These are phyloP conservation scores for Hypsibius dujardini DNA, from an alignment of 1,140 invertebrate species.

Conservation along the genomic window DNA sequence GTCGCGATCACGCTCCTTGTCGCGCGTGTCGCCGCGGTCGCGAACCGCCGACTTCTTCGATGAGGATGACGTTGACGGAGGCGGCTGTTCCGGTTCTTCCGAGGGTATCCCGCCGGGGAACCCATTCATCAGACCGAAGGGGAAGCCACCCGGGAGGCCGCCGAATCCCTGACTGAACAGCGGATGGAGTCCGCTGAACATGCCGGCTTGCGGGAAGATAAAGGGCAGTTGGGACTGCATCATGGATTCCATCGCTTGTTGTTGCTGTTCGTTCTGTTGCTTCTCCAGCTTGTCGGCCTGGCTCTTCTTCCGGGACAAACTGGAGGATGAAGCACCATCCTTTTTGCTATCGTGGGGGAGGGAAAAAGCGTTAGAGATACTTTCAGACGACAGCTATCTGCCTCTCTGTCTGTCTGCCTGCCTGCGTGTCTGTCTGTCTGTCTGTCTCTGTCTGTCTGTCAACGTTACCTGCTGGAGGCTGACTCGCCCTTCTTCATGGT, in stretches of 20 bases:
- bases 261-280: background rate
- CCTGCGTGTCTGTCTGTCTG: too few relatives aligned
- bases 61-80: background rate
- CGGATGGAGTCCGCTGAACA: background rate
- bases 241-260: background rate
- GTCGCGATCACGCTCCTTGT: background rate
- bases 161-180: background rate
- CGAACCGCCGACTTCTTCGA: background rate
- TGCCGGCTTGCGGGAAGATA: slow-evolving; percentile 14
- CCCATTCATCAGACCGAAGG: slow-evolving; percentile 1
- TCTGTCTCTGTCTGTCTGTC: too few relatives aligned
- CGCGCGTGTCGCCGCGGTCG: background rate
- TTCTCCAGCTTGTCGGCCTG: background rate
- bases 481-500: background rate
- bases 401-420: too few relatives aligned
- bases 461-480: background rate
- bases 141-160: slow-evolving; percentile 10
- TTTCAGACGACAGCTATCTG: too few relatives aligned
- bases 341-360: too few relatives aligned
- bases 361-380: too few relatives aligned
- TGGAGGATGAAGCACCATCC: background rate
- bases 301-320: background rate
- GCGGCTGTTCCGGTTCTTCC: background rate
- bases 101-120: background rate
- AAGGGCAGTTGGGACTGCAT: slow-evolving; percentile 17